These are phyloP conservation scores for Pycnomerus fuliginosus DNA, from an alignment of 2,888 invertebrate species.

Conservation along the genomic window DNA sequence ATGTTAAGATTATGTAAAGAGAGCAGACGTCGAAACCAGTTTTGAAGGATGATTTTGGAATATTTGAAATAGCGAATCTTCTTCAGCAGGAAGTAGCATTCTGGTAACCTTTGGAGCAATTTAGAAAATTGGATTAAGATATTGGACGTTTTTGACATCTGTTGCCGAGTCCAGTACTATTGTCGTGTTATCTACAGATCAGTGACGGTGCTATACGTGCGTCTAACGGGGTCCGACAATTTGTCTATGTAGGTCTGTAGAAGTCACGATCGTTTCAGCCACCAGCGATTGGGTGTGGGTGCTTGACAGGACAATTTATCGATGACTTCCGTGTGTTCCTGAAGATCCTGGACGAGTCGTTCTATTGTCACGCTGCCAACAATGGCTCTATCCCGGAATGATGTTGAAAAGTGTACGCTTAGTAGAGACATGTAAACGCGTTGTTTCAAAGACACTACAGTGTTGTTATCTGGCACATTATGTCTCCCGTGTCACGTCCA, in stretches of 20 bases:
- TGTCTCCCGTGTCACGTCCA: constrained; percentile 44
- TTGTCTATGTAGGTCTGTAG: constrained; percentile 45
- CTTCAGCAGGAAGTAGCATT: no score
- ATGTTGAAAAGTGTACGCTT: no score
- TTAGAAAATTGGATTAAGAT: no score
- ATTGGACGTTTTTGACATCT: no score
- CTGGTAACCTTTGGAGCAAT: no score
- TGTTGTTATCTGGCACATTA: constrained; percentile 44
- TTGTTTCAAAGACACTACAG: constrained; percentile 33
- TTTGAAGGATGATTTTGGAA: no score
- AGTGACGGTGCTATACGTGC: constrained; percentile 38
- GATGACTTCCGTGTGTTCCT: constrained; percentile 47
- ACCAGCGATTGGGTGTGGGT: constrained; percentile 45
- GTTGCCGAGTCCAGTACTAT: no score
- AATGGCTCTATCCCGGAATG: constrained; percentile 22
- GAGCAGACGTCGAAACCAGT: no score
- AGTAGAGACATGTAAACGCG: constrained; percentile 34
- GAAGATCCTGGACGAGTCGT: no score
- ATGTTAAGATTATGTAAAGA: no score
- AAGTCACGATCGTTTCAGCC: constrained; percentile 41
- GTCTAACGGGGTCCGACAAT: constrained; percentile 42
- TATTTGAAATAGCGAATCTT: no score
- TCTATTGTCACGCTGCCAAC: no score
- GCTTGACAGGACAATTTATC: constrained; percentile 46
- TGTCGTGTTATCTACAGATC: constrained; percentile 40